Percentiles rank a stretch among this genome's conserved stretches.
These are phyloP conservation scores for Cyanoliseus patagonus DNA, from an alignment of 2,113 vertebrate species.

Conservation along the genomic window DNA sequence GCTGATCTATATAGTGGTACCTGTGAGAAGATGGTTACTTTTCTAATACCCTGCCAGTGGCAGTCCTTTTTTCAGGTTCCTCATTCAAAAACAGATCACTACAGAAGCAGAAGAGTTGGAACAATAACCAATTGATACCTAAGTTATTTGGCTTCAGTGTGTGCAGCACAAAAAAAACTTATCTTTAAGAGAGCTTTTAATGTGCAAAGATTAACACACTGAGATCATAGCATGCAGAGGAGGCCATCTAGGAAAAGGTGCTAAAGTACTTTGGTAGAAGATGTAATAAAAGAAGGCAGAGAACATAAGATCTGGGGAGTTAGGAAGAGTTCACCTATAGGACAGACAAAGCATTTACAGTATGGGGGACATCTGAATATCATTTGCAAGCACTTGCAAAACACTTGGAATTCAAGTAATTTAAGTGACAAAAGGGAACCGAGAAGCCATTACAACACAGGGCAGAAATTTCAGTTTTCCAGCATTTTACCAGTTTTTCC, in stretches of 20 bases:
- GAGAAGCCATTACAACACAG: background rate
- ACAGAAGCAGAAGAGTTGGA: background rate
- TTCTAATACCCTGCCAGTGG: background rate
- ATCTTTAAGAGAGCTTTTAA: background rate
- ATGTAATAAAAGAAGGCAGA: background rate
- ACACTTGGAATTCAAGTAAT: background rate
- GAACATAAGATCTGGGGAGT: background rate
- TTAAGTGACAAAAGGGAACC: background rate
- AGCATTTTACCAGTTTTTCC: background rate
- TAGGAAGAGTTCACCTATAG: background rate
- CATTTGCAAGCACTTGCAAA: background rate
- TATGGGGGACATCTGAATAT: background rate
- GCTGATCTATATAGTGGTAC: background rate
- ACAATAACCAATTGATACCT: background rate
- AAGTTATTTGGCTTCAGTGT: background rate
- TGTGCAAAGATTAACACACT: background rate
- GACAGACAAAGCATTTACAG: background rate
- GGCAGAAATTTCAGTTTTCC: background rate
- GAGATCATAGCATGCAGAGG: background rate
- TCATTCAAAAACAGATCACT: background rate
- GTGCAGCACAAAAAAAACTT: rapidly evolving
- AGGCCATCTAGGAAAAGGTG: background rate
- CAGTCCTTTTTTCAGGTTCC: background rate
- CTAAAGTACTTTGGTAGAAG: background rate
- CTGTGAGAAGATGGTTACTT: background rate